Base-by-base conservation (phyloP, 2,113 vertebrate species). In the Psephotus haematonotus region DNA sequence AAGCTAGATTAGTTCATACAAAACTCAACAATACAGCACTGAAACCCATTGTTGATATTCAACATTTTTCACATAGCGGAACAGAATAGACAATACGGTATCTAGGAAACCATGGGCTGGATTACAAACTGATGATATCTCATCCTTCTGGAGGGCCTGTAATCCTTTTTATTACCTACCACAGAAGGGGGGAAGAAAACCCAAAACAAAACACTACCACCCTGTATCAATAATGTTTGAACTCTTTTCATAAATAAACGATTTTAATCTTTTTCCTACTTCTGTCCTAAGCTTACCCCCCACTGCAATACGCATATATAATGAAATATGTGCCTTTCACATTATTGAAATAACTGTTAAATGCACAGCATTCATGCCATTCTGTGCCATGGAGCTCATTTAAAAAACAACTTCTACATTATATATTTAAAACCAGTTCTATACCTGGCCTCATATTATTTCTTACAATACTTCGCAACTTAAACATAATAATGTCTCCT, bases 21-120 rank as follows among this genome's bases (percentile, higher is more conserved):
- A 99, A 99, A 99, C 99, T 99, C 99, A 99, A 99, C 99, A 99
- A 99, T 99, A 99, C 99, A 98, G 98, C 99, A 99, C 98, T 99
- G 99, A 99, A 99, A 99, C 99, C 99, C 99, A 99, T 99, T 99
- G 99, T 99, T 99, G 99, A 99, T 99, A 99, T 99, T 99, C 99
- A 99, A 99, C 99, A 99, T 99, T 99, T 99, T 99, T 99, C 99
- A 99, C 99, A 99, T 99, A 99, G 99, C 99, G 98, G 99, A 99
- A 99, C 99, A 99, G 99, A 99, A 99, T 99, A 99, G 99, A 99
- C 99, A 99, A 99, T 99, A 99, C 97, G 99, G 99, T 99, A 99
- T 99, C 98, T 98, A 98, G 99, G 99, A 99, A 99, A 99, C 99
- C 99, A 98, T 74, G 99, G 99, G 98, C 98, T 98, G 98, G 99